Base-by-base conservation (phyloP, 2,888 invertebrate genomes). In the Alcis repandata region DNA sequence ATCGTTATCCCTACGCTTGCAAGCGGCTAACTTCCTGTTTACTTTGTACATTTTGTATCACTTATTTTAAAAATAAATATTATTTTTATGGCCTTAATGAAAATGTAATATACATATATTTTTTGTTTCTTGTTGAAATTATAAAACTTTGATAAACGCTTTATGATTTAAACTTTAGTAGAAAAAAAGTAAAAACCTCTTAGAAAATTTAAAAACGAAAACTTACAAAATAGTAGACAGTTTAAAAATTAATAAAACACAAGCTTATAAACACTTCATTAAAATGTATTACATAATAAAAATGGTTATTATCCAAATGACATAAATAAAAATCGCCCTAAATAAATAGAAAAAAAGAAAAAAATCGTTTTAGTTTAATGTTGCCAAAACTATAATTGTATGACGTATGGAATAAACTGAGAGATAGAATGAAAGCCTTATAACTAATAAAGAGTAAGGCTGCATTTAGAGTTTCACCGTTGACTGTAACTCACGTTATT, bases 21-120 rank as follows among this genome's bases (percentile, higher is more conserved):
- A 49, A 53, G 56, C 62, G 63, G 63, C 60, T 45, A 22, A 13
- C 19, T 17, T 17, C 10, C 1, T n/a, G n/a, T 45, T 45, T 20
- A 22, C 19, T 57, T 77, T 80, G 82, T 82, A 80, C 69, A 82
- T 79, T 80, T 74, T 78, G 77, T 80, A 75, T 77, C 58, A 62
- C 67, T 70, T 72, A 72, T 73, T 68, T 70, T 17, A 40, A 40
- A 40, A 40, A 13, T 6, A 40, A 40, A 2, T 27, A 27, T 27
- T 27, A 27, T 27, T 27, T 27, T 2, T 40, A 40, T 40, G n/a
- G n/a, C 13, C 13, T 13, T 7, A n/a, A n/a, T 3, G 13, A 3
- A n/a, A 38, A n/a, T 38, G 13, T n/a, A 38, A 38, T 4, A 38
- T 11, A 36, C 10, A 11, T 4, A 36, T 36, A 11, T 36, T n/a